Percentiles rank a stretch among this genome's conserved stretches.
Conservation (phyloP, 1,140 invertebrate species). For the Leptonema lineaticorne region DNA sequence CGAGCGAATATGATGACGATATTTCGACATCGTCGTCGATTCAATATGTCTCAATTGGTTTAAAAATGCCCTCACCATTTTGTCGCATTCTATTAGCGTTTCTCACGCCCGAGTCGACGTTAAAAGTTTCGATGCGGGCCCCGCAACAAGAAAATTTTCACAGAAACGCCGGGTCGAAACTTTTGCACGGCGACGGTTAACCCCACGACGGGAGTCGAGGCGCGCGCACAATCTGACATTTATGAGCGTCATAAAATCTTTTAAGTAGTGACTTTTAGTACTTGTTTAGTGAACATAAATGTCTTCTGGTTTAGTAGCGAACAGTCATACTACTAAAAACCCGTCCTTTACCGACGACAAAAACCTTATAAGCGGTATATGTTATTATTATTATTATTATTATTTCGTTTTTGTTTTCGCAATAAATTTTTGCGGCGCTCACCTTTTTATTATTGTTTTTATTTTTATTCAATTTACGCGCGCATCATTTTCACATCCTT, state of each 20-base stretch:
- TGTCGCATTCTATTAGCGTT: constrained; percentile 25
- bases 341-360: constrained; percentile 11
- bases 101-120: neutral
- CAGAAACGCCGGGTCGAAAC: neutral
- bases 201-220: constrained; percentile 17
- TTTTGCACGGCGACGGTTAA: constrained; percentile 6
- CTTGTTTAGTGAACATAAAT: constrained; percentile 62
- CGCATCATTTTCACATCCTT: no score
- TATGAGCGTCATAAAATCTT: constrained; percentile 60
- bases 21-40: constrained; percentile 1
- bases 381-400: no score
- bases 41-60: constrained; percentile 34
- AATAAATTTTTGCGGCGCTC: neutral
- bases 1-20: neutral
- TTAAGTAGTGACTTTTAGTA: constrained; percentile 61
- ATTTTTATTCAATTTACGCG: neutral
- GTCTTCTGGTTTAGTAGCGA: constrained; percentile 45
- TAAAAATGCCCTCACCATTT: constrained; percentile 34
- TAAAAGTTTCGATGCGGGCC: neutral
- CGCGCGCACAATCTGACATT: constrained; percentile 53
- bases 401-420: constrained; percentile 8
- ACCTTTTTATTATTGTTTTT: neutral
- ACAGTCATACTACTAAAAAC: constrained; percentile 31
- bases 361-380: constrained; percentile 4
- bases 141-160: neutral